Conservation (phyloP, 1,140 invertebrate species). For the Lordiphosa mommai region DNA sequence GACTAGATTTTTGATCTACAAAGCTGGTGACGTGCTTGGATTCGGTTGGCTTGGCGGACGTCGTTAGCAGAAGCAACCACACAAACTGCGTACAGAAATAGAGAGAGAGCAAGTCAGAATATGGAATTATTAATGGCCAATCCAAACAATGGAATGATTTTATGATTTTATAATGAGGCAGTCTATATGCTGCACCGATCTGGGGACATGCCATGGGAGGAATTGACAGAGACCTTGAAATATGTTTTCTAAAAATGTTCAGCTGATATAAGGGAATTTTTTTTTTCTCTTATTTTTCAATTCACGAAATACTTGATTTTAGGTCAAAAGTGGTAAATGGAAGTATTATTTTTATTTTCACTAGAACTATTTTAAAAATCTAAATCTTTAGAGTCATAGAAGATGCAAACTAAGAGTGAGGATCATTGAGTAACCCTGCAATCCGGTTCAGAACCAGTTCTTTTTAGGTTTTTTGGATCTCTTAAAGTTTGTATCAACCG, state of each 20-base stretch:
- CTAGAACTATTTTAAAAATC: too few species aligned
- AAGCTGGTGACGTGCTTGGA: slow-evolving; percentile 51
- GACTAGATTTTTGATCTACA: slow-evolving; percentile 21
- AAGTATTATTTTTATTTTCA: too few species aligned
- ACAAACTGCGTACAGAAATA: slow-evolving; percentile 31
- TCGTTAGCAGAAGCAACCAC: slow-evolving; percentile 39
- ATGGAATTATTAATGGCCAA: slow-evolving; percentile 20
- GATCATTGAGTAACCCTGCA: too few species aligned
- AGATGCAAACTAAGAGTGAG: too few species aligned
- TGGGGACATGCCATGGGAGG: background rate
- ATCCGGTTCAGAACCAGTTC: too few species aligned
- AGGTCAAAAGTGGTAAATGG: too few species aligned
- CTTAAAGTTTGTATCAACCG: too few species aligned
- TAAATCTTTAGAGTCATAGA: too few species aligned
- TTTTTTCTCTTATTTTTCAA: too few species aligned
- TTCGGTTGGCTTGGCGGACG: slow-evolving; percentile 17
- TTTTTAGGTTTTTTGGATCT: too few species aligned
- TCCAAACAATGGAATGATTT: background rate
- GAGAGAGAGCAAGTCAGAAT: slow-evolving; percentile 9
- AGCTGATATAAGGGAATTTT: too few species aligned
- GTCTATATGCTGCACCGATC: slow-evolving; percentile 40
- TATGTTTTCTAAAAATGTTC: background rate
- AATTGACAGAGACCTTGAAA: slow-evolving; percentile 1
- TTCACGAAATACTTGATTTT: too few species aligned
- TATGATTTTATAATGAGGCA: slow-evolving; percentile 43